Evolutionary conservation across 1,140 invertebrate genomes (phyloP), one percentile per base, ranked within the genome.

Genomic region (Penaeus indicus): DNA sequence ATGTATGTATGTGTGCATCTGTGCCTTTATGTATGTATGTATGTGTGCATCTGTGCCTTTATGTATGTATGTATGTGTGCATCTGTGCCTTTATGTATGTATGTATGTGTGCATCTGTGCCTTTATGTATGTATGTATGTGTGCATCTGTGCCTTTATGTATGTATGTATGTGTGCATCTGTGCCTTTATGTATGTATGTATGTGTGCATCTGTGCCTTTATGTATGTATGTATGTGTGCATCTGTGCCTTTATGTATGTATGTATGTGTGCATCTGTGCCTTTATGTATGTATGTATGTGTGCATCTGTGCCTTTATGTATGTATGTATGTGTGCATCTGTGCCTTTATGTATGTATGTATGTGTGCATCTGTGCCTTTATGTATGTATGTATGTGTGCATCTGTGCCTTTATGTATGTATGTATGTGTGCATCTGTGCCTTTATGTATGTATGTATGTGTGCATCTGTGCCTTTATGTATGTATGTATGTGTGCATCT

Each of bases 111-210:
- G 38, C 22, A 75, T 75, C 18, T 75, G 3, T 75, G 22, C n/a
- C 25, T 25, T 7, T 75, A 75, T 75, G 38, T 75, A 75, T 75
- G 38, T 75, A 75, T n/a, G 38, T 75, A n/a, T n/a, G n/a, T n/a
- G 5, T 38, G 38, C 38, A 38, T 38, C 5, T 3, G 5, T 38
- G 38, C 5, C 1, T 38, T 1, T 42, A 42, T 42, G 38, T 42
- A 75, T 75, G 38, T 21, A 75, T 75, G 38, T 75, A n/a, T n/a
- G n/a, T n/a, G n/a, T 75, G 38, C 10, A 75, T 25, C 11, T 18
- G 22, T 72, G 1, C 1, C 4, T 72, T 1, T 54, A 11, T 13
- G 16, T 54, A 54, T 54, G 22, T 75, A 75, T 75, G 10, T 75
- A 75, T 75, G 38, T 75, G n/a, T 75, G 38, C n/a, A 75, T 75